These are phyloP conservation scores for Oreortyx pictus DNA, from an alignment of 2,797 vertebrate species.

Conservation along the genomic window DNA sequence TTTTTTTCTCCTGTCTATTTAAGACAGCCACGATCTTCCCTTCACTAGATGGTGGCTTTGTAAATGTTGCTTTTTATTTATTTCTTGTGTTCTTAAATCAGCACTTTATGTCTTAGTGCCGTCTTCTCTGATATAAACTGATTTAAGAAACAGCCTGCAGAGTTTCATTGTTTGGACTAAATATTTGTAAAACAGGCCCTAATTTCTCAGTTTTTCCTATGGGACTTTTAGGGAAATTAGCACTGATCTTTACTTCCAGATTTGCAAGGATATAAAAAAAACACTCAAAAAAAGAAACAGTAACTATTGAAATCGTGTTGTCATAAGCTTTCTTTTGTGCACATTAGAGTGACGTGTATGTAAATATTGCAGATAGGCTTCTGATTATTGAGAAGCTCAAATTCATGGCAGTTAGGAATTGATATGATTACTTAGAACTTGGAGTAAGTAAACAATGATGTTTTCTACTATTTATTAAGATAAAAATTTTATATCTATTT, in stretches of 20 bases:
- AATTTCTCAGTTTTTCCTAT: constrained; percentile 6
- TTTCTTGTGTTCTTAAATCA: background rate
- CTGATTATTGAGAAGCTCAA: background rate
- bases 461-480: constrained; percentile 11
- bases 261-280: background rate
- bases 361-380: background rate
- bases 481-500: background rate
- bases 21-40: background rate
- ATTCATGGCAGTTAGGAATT: background rate
- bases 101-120: background rate
- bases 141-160: background rate
- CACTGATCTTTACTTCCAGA: background rate
- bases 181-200: background rate
- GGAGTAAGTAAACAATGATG: background rate
- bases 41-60: background rate
- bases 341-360: background rate
- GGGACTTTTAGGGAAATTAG: background rate
- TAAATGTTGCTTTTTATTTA: background rate
- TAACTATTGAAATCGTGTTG: background rate
- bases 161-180: background rate
- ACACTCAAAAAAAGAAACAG: background rate
- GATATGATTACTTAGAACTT: background rate
- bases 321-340: background rate
- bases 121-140: background rate
- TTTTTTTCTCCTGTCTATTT: background rate